Evolutionary conservation across 2,888 invertebrate genomes (phyloP).

Genomic region (Germaria angustata): DNA sequence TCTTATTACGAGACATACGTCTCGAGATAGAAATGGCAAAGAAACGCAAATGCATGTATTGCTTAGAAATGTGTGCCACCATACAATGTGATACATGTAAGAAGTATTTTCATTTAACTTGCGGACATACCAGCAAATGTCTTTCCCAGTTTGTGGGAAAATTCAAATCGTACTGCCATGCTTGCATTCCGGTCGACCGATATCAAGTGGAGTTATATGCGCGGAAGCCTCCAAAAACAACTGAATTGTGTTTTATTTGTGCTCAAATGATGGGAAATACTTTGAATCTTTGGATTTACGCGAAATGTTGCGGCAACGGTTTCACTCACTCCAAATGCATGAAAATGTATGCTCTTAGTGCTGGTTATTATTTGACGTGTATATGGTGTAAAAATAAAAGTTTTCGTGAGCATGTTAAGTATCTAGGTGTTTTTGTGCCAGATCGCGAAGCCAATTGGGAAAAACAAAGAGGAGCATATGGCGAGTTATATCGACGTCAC

Average conservation of each 20-base stretch:
- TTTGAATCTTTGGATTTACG: slow-evolving; percentile 68
- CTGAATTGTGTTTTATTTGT: slow-evolving; percentile 73
- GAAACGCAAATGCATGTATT: slow-evolving; percentile 72
- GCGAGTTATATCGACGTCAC: slow-evolving; percentile 84
- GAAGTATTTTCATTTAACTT: slow-evolving; percentile 72
- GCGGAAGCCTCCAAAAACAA: background rate
- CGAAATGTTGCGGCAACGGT: slow-evolving; percentile 74
- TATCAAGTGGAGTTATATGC: slow-evolving; percentile 41
- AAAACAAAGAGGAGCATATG: slow-evolving; percentile 84
- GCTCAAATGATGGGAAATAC: slow-evolving; percentile 50
- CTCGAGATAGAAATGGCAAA: slow-evolving; percentile 83
- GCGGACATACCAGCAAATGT: slow-evolving; percentile 71
- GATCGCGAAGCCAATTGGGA: slow-evolving; percentile 92
- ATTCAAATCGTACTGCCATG: slow-evolving; percentile 73
- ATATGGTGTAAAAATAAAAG: slow-evolving; percentile 74
- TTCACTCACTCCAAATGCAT: slow-evolving; percentile 75
- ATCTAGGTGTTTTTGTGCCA: slow-evolving; percentile 75
- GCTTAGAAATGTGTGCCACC: slow-evolving; percentile 70
- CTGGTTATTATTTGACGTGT: slow-evolving; percentile 77
- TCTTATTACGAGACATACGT: slow-evolving; percentile 85
- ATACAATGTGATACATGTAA: slow-evolving; percentile 73
- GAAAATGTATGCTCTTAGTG: slow-evolving; percentile 73
- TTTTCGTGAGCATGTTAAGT: slow-evolving; percentile 73
- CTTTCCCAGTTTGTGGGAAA: slow-evolving; percentile 70
- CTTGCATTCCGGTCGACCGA: slow-evolving; percentile 70